phyloP scores from a whole-genome alignment of 1,140 invertebrate species.

The Ganaspis sp. region DNA sequence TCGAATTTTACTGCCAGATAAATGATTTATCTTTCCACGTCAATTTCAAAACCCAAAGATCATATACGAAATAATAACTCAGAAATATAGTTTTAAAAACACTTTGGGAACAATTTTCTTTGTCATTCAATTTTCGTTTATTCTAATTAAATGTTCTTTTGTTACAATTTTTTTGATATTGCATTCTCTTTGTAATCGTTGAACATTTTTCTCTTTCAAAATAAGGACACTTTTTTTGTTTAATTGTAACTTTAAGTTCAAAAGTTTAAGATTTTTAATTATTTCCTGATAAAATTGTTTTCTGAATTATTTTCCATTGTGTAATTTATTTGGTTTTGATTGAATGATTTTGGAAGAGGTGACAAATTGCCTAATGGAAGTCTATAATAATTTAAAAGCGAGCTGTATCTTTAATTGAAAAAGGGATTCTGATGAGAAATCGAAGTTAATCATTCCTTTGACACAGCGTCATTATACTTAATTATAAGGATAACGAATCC shows the following conservation, averaged over 20 bases:
- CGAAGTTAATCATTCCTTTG: constrained; percentile 66
- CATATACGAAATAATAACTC: neutral
- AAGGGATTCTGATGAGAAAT: constrained; percentile 49
- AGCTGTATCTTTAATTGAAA: neutral
- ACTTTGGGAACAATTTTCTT: constrained; percentile 1
- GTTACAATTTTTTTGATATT: neutral
- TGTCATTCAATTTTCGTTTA: neutral
- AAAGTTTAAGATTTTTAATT: too few relatives aligned
- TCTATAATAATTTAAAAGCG: neutral
- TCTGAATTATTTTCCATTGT: neutral
- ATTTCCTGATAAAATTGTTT: too few relatives aligned
- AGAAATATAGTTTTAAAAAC: constrained; percentile 5
- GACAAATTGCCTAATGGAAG: constrained; percentile 37
- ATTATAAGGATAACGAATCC: constrained; percentile 56
- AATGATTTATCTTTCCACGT: neutral
- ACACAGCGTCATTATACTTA: constrained; percentile 59
- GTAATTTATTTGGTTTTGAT: neutral
- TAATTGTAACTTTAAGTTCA: too few relatives aligned
- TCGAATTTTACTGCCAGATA: constrained; percentile 18
- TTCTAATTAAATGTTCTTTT: neutral
- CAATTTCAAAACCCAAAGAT: constrained; percentile 2
- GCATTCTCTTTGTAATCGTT: neutral
- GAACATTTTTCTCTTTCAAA: too few relatives aligned
- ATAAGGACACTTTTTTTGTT: too few relatives aligned
- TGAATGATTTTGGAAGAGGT: constrained; percentile 23